A percentile compares a stretch with the other conserved stretches of the same genome.
Evolutionary conservation across 2,888 invertebrate genomes (phyloP).

Genomic region (Pristionchus fissidentatus): DNA sequence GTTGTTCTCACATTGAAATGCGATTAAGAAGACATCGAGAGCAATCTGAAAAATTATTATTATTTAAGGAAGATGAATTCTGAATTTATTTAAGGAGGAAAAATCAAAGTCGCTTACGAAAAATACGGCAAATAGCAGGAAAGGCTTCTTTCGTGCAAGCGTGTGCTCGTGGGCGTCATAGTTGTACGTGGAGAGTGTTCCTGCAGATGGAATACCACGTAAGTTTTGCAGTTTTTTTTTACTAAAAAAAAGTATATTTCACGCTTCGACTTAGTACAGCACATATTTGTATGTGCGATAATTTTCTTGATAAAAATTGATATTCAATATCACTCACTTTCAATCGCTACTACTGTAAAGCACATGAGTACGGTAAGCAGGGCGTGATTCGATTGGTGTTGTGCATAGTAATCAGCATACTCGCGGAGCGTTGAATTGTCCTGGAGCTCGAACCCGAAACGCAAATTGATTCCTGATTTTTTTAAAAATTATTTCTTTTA

Average conservation of each 20-base stretch:
- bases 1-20: too few relatives aligned
- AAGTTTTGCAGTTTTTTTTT: background rate
- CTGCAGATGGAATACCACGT: background rate
- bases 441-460: background rate
- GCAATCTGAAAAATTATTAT: too few relatives aligned
- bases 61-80: too few relatives aligned
- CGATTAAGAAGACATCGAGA: too few relatives aligned
- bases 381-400: slow-evolving; percentile 13
- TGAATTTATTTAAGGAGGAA: too few relatives aligned
- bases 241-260: background rate
- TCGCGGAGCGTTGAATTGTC: background rate
- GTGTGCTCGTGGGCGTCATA: background rate
- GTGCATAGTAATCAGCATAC: background rate
- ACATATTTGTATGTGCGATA: too few relatives aligned
- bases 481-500: background rate
- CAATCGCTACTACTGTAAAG: background rate
- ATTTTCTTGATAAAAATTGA: too few relatives aligned
- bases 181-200: background rate
- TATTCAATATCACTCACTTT: too few relatives aligned
- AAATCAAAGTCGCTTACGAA: too few relatives aligned
- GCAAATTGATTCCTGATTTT: background rate
- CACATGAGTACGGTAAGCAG: background rate
- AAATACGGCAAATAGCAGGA: too few relatives aligned
- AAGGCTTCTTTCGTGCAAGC: too few relatives aligned
- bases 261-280: background rate